Base-by-base conservation (phyloP, 2,888 invertebrate species). In the Torymus auratus region DNA sequence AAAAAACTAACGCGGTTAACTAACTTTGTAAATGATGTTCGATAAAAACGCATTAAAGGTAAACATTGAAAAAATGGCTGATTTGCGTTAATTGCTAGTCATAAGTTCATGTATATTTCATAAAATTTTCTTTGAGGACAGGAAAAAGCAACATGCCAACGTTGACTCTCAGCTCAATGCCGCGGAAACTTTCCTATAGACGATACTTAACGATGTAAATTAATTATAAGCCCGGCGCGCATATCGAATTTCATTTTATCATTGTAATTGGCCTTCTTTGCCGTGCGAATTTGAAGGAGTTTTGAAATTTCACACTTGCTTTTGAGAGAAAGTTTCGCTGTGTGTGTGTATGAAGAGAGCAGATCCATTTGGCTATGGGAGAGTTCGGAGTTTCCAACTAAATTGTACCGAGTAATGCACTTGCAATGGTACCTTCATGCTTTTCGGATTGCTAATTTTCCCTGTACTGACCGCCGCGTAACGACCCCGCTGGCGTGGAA, bases 361-460 rank as follows among this genome's bases (percentile, higher is more conserved):
- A 60, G 23, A 72, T 73, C 23, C 73, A 50, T 65, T 55, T 76
- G 61, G 62, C 41, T 61, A 52, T 13, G 61, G 61, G 61, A 41
- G 41, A 41, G 55, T 69, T 50, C 64, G 10, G n/a, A 69, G 62
- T 79, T 74, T 60, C 71, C 58, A 79, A 79, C 56, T 74, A 74
- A 69, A 79, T 79, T 74, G 69, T 69, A 64, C 69, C 58, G 50
- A 65, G 61, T 53, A 58, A 62, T 71, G 74, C 62, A 55, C 58
- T 71, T 74, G 68, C 70, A 17, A 61, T 55, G 20, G 50, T 56
- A 50, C 61, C 61, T 67, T 75, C 52, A 13, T 53, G 13, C 65
- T 69, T 58, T 62, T 56, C 62, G 70, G 55, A 77, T 77, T 77
- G 70, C 77, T 77, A 77, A 77, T 77, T 71, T 70, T 77, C 70